Conservation (phyloP, 2,888 invertebrate genomes). For the Cantharis rustica region DNA sequence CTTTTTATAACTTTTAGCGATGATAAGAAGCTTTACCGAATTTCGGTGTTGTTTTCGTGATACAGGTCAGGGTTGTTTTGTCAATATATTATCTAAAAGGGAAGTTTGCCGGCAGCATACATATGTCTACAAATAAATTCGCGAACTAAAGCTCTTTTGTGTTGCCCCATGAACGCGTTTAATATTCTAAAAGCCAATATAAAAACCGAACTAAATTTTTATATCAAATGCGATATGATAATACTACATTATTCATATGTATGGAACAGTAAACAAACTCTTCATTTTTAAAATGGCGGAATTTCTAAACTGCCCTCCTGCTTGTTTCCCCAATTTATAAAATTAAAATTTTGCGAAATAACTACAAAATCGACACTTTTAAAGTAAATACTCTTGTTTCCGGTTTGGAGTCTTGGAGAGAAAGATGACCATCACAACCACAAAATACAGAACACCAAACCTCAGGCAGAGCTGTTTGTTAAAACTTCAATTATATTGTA, state of each 20-base stretch:
- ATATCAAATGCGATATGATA: constrained; percentile 29
- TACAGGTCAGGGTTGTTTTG: constrained; percentile 26
- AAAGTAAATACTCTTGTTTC: too few species aligned
- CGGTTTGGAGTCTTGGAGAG: too few species aligned
- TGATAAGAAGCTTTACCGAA: neutral
- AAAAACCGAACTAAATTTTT: constrained; percentile 26
- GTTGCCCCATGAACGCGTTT: constrained; percentile 27
- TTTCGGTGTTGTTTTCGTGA: constrained; percentile 9
- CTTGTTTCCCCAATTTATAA: neutral
- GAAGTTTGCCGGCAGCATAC: constrained; percentile 18
- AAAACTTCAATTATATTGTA: too few species aligned
- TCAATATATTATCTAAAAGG: constrained; percentile 22
- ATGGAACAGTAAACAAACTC: constrained; percentile 29
- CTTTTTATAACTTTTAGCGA: neutral
- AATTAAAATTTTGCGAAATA: neutral
- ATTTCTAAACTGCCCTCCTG: constrained; percentile 5
- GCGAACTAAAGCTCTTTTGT: constrained; percentile 26
- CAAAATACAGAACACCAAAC: too few species aligned
- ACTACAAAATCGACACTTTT: too few species aligned
- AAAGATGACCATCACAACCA: too few species aligned
- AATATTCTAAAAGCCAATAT: constrained; percentile 33
- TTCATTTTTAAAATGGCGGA: constrained; percentile 15
- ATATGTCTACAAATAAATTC: constrained; percentile 18
- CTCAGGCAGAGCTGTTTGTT: too few species aligned
- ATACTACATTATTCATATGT: constrained; percentile 31